A percentile compares a stretch with the other conserved stretches of the same genome.
Conservation (phyloP, 2,888 invertebrate species). For the Acleris emargana region DNA sequence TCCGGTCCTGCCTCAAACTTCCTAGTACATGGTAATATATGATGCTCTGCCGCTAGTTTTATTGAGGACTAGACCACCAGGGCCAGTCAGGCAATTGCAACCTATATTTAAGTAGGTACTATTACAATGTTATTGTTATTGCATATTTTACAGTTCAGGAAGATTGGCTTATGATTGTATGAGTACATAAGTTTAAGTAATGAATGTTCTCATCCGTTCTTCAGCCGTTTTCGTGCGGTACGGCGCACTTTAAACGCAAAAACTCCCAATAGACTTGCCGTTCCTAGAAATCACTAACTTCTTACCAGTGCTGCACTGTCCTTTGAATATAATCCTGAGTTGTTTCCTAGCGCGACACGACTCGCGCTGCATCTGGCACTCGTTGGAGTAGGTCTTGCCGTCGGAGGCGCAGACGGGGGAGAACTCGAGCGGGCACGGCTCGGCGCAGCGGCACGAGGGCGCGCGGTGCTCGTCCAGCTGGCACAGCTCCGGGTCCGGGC, state of each 20-base stretch:
- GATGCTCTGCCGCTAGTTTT: no score
- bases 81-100: no score
- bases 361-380: conserved; percentile 91
- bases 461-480: conserved; percentile 90
- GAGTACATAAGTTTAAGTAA: no score
- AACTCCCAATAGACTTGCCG: not conserved
- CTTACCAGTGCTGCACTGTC: conserved; percentile 91
- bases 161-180: no score
- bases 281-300: conserved; percentile 28
- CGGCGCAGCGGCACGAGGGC: conserved; percentile 92
- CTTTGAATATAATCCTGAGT: conserved; percentile 90
- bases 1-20: no score
- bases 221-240: not conserved
- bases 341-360: conserved; percentile 90
- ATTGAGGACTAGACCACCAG: no score
- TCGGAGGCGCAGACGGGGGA: conserved; percentile 91
- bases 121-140: no score
- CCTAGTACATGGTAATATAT: no score
- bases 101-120: no score
- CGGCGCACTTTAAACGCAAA: not conserved
- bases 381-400: conserved; percentile 92
- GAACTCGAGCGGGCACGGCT: conserved; percentile 91
- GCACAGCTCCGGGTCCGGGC: conserved; percentile 92
- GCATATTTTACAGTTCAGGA: no score
- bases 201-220: no score